Evolutionary conservation across 2,888 invertebrate species (phyloP).

Genomic region (Orthosia gothica): DNA sequence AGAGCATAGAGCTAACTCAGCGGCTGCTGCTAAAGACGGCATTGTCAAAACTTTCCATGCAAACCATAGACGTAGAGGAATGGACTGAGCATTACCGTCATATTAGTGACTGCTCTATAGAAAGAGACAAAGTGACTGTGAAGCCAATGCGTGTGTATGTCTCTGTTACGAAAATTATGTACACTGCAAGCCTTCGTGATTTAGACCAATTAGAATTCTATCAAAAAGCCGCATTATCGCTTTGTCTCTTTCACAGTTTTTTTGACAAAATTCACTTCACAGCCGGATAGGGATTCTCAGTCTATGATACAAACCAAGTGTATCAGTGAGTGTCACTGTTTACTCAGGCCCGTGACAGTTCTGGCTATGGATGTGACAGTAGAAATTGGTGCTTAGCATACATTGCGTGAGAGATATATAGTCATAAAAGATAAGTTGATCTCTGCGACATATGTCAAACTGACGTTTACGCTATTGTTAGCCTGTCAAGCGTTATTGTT

Average conservation of each 20-base stretch:
- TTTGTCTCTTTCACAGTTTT: not conserved
- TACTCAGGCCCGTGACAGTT: too few species aligned
- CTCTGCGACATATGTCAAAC: too few species aligned
- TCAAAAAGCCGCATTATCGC: too few species aligned
- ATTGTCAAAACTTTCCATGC: not conserved
- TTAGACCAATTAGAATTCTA: not conserved
- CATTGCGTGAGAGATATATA: too few species aligned
- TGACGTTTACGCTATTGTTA: too few species aligned
- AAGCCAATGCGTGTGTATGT: not conserved
- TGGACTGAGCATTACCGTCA: not conserved
- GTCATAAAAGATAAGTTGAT: too few species aligned
- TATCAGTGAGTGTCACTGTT: too few species aligned
- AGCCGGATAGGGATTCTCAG: not conserved
- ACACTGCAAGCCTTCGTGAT: not conserved
- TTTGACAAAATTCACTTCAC: too few species aligned
- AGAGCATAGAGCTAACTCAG: not conserved
- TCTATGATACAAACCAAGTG: too few species aligned
- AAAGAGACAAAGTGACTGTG: not conserved
- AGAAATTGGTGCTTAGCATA: too few species aligned
- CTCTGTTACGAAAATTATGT: not conserved
- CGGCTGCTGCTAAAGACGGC: not conserved
- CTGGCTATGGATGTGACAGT: too few species aligned
- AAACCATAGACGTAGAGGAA: not conserved
- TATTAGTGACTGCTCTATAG: not conserved
- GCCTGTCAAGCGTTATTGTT: too few species aligned